These are phyloP conservation scores for Nasonia longicornis DNA, from an alignment of 1,140 invertebrate genomes.

Conservation along the genomic window DNA sequence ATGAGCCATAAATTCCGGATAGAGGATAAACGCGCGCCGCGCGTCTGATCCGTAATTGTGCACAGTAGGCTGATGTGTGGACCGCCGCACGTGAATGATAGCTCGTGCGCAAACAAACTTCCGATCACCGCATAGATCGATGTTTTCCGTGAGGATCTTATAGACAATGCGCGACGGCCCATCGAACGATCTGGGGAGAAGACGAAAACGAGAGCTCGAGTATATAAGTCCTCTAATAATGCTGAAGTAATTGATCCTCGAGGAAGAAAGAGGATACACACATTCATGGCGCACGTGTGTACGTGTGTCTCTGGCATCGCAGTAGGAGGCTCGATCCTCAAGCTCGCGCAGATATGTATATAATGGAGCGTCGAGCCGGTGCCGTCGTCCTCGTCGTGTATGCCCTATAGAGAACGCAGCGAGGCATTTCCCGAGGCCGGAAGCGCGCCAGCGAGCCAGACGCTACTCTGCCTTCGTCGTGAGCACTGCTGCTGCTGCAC, in stretches of 20 bases:
- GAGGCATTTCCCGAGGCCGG: constrained; percentile 27
- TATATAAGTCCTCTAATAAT: not conserved
- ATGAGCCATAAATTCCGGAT: not conserved
- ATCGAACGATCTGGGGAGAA: not conserved
- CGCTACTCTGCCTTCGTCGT: not conserved
- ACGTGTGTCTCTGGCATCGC: not conserved
- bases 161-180: not conserved
- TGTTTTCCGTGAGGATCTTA: not conserved
- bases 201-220: not conserved
- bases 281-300: not conserved
- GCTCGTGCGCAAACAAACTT: not conserved
- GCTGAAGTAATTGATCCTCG: constrained; percentile 32
- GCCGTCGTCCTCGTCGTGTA: not conserved
- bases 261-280: constrained; percentile 22
- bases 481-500: not conserved
- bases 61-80: not conserved
- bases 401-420: not conserved
- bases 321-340: not conserved
- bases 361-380: not conserved
- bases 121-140: not conserved
- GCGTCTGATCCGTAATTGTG: not conserved
- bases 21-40: no score
- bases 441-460: not conserved
- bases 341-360: not conserved
- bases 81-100: not conserved